These are phyloP conservation scores for Cydia strobilella DNA, from an alignment of 1,140 invertebrate species.

Conservation along the genomic window DNA sequence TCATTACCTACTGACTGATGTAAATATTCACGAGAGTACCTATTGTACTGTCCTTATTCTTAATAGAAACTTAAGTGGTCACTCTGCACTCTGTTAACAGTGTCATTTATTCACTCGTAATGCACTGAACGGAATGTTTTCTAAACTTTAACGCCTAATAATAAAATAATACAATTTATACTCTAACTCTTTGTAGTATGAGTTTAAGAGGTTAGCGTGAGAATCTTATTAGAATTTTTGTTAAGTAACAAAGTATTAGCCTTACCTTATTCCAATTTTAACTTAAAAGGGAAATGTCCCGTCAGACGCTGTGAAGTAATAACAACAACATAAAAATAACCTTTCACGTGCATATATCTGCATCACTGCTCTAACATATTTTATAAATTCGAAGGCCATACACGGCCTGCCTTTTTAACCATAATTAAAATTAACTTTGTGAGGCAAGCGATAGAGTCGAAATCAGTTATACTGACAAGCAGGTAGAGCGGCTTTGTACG, in stretches of 20 bases:
- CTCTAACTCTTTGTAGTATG: not conserved
- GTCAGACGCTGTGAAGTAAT: constrained; percentile 41
- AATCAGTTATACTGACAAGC: constrained; percentile 40
- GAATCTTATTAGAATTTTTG: not conserved
- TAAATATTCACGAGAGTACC: not conserved
- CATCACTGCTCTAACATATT: constrained; percentile 59
- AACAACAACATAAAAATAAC: constrained; percentile 57
- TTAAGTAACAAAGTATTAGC: not conserved
- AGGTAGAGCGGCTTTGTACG: constrained; percentile 34
- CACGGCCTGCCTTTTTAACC: constrained; percentile 13
- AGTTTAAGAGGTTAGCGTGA: not conserved
- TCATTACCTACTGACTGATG: too few species aligned
- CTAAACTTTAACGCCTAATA: not conserved
- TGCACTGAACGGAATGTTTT: not conserved
- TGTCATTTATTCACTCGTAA: not conserved
- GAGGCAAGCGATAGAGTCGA: constrained; percentile 48
- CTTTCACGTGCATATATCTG: constrained; percentile 59
- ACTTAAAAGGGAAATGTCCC: constrained; percentile 42
- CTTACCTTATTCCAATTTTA: constrained; percentile 35
- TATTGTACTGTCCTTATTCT: not conserved
- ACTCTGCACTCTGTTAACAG: not conserved
- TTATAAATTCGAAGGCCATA: constrained; percentile 58
- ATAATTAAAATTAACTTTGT: constrained; percentile 44
- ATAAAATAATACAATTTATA: not conserved
- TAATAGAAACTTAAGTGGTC: not conserved